These are phyloP conservation scores for Oryzias dopingdopingensis DNA, from an alignment of 2,797 vertebrate species.

Conservation along the genomic window DNA sequence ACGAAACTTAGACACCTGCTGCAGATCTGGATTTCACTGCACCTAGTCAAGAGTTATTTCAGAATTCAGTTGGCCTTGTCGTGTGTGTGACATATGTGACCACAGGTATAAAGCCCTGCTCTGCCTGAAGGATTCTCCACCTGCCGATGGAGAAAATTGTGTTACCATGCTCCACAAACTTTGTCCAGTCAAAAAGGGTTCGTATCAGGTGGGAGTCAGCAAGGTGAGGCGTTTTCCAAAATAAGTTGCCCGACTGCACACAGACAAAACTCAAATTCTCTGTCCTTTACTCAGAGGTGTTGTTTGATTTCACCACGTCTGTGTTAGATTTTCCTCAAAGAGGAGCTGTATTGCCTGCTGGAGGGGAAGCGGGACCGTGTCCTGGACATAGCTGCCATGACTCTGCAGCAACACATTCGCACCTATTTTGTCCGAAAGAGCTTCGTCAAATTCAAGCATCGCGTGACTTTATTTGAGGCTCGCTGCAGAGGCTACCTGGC, in stretches of 20 bases:
- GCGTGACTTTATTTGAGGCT: conserved; percentile 81
- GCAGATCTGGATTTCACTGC: conserved; percentile 6
- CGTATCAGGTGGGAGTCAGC: conserved; percentile 88
- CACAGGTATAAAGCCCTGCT: conserved; percentile 91
- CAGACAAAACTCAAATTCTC: background rate
- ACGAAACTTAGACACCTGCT: background rate
- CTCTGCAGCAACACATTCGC: conserved; percentile 85
- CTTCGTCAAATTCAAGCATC: conserved; percentile 78
- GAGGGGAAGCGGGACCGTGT: conserved; percentile 88
- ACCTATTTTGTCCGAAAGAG: conserved; percentile 82
- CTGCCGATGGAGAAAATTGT: conserved; percentile 85
- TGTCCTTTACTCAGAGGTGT: background rate
- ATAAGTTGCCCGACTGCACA: background rate
- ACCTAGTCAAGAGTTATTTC: conserved; percentile 1
- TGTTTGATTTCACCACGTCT: background rate
- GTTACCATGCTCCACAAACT: conserved; percentile 87
- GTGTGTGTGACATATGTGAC: conserved; percentile 15
- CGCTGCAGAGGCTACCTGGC: conserved; percentile 81
- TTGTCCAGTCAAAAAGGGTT: conserved; percentile 77
- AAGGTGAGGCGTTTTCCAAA: conserved; percentile 78
- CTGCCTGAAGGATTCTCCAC: conserved; percentile 78
- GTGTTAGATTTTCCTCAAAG: conserved; percentile 91
- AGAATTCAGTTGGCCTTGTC: conserved; percentile 2
- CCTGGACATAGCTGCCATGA: conserved; percentile 84
- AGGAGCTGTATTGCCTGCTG: conserved; percentile 88